phyloP scores from a whole-genome alignment of 2,888 invertebrate genomes.

The Apoda limacodes region DNA sequence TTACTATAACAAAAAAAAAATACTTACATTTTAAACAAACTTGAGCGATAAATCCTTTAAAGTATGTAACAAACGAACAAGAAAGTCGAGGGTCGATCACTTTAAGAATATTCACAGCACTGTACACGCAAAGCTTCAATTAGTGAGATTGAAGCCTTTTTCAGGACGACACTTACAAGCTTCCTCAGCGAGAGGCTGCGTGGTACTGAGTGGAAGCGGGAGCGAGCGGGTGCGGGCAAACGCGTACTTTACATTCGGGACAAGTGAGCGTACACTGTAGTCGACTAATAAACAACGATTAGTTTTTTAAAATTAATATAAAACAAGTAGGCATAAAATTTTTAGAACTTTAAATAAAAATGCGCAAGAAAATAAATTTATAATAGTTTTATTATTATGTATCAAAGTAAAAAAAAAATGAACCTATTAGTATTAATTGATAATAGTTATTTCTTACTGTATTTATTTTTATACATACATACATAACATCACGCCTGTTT shows the following conservation, averaged over 20 bases:
- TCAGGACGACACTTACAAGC: conserved; percentile 30
- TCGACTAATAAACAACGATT: too few relatives aligned
- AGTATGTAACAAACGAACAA: conserved; percentile 2
- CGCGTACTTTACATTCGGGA: conserved; percentile 34
- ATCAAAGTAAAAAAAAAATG: too few relatives aligned
- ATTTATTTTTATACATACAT: too few relatives aligned
- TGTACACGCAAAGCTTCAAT: conserved; percentile 45
- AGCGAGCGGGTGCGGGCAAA: conserved; percentile 38
- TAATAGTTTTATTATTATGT: too few relatives aligned
- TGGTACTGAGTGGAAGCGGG: conserved; percentile 44
- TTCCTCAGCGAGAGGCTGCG: conserved; percentile 50
- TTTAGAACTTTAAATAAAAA: too few relatives aligned
- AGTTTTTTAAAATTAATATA: too few relatives aligned
- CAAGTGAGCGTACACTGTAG: conserved; percentile 33
- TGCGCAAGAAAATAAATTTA: too few relatives aligned
- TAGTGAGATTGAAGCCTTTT: conserved; percentile 12
- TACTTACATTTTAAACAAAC: conserved; percentile 17
- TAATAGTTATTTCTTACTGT: too few relatives aligned
- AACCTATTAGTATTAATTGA: too few relatives aligned
- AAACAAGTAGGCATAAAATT: too few relatives aligned
- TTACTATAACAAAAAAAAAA: neutral
- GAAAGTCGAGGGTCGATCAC: conserved; percentile 21
- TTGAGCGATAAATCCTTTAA: too few relatives aligned
- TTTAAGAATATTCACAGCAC: conserved; percentile 49
- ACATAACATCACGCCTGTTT: too few relatives aligned